Percentiles rank a stretch among this genome's conserved stretches.
These are phyloP conservation scores for Conus canariensis DNA, from an alignment of 2,888 invertebrate species.

Conservation along the genomic window DNA sequence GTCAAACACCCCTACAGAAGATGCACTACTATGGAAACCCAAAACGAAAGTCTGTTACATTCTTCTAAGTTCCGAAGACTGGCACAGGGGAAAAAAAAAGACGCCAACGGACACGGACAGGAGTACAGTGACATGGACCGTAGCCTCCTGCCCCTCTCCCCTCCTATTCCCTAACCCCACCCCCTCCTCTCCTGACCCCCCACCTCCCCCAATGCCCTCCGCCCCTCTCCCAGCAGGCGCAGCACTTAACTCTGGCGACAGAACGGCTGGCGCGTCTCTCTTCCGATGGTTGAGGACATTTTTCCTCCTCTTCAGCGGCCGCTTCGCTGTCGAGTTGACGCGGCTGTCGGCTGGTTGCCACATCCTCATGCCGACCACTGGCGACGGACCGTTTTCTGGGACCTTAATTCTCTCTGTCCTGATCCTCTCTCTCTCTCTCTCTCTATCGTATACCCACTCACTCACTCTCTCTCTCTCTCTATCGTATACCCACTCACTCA, in stretches of 20 bases:
- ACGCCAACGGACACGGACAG: too few relatives aligned
- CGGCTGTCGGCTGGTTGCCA: too few relatives aligned
- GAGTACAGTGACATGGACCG: too few relatives aligned
- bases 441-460: background rate
- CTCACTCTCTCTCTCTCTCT: background rate
- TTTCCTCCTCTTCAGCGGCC: background rate
- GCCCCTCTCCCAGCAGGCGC: background rate
- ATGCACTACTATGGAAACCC: too few relatives aligned
- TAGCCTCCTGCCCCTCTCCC: background rate
- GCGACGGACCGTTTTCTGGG: too few relatives aligned
- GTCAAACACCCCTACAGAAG: too few relatives aligned
- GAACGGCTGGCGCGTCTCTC: constrained; percentile 27
- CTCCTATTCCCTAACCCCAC: background rate
- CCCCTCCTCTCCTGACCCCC: background rate
- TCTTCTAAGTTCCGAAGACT: too few relatives aligned
- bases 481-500: background rate
- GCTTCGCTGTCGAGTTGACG: background rate
- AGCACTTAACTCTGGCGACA: constrained; percentile 30
- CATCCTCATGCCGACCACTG: background rate
- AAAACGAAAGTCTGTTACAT: too few relatives aligned
- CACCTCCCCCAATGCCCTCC: background rate
- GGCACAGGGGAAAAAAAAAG: too few relatives aligned
- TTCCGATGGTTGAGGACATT: constrained; percentile 23
- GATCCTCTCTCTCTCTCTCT: background rate
- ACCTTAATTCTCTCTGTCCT: background rate